phyloP scores from a whole-genome alignment of 53 echinoderm and acorn worm species.

The Crossaster papposus region DNA sequence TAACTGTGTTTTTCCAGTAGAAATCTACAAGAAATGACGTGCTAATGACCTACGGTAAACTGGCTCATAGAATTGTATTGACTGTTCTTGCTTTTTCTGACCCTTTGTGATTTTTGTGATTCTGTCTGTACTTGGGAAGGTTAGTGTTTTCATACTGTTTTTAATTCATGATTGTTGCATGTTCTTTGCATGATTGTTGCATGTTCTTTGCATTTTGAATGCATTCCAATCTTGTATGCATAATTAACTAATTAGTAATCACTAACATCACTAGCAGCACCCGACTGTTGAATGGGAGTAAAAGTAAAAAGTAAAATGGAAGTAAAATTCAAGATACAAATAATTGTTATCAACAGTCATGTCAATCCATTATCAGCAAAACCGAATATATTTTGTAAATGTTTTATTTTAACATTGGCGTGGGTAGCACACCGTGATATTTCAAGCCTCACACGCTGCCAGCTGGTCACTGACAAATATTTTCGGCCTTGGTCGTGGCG shows the following conservation, averaged over 20 bases:
- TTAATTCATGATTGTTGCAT: not conserved
- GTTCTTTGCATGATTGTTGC: conserved; percentile 2
- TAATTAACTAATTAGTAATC: not conserved
- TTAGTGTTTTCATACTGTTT: not conserved
- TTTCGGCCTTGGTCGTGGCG: too few relatives aligned
- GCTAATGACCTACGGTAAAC: too few relatives aligned
- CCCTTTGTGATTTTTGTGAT: not conserved
- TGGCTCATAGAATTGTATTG: too few relatives aligned
- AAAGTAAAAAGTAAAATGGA: not conserved
- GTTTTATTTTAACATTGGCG: not conserved
- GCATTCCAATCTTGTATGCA: not conserved
- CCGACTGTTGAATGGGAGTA: not conserved
- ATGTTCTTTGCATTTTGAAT: not conserved
- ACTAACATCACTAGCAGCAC: not conserved
- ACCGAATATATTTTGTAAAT: not conserved
- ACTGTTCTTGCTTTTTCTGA: not conserved
- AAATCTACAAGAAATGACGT: too few relatives aligned
- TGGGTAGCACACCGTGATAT: too few relatives aligned
- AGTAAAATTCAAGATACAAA: too few relatives aligned
- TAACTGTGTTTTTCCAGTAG: too few relatives aligned
- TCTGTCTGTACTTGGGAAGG: not conserved
- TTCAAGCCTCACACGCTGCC: too few relatives aligned
- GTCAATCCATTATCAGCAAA: not conserved
- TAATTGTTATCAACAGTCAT: not conserved
- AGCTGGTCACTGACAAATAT: too few relatives aligned